Base-by-base conservation (phyloP, 2,113 vertebrate species). In the Pelusios castaneus region DNA sequence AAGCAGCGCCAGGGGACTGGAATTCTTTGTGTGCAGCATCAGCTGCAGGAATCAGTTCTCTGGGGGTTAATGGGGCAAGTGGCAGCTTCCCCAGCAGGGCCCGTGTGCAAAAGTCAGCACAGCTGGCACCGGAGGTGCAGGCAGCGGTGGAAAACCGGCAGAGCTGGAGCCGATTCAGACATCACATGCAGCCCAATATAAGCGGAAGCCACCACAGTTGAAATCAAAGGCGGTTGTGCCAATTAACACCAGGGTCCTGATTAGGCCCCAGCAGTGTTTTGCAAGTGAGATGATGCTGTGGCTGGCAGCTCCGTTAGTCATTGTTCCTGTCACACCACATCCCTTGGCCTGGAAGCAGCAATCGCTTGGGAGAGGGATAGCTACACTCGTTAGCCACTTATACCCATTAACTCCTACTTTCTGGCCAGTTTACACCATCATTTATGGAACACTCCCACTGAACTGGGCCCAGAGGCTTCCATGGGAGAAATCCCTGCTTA, bases 261-360 rank as follows among this genome's bases (percentile, higher is more conserved):
- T 41, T 43, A 1, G 0, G 16, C 43, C n/a, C 43, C 8, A 2
- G 27, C 3, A 1, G 31, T 21, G 47, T 34, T n/a, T 19, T n/a
- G 34, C 17, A n/a, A 21, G 16, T 67, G 63, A 38, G n/a, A 19
- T 22, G n/a, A 17, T 10, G n/a, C 63, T 22, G 38, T 38, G 38
- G 63, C 34, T 38, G 63, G 19, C 19, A 38, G n/a, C 19, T 9
- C 19, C 8, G 2, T 38, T 21, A 70, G 19, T 22, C 63, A 38
- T 38, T 38, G 34, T n/a, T 70, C n/a, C 63, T 22, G 34, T 38
- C 63, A 21, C 63, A 38, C 63, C 17, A 8, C 17, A 5, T 34
- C n/a, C 34, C n/a, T 70, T 21, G 63, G 34, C 63, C 63, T 21
- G 63, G 9, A 70, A 70, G n/a, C 63, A 5, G 19, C 63, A n/a